These are phyloP conservation scores for Nixonia krombeini DNA, from an alignment of 1,140 invertebrate genomes.

Conservation along the genomic window DNA sequence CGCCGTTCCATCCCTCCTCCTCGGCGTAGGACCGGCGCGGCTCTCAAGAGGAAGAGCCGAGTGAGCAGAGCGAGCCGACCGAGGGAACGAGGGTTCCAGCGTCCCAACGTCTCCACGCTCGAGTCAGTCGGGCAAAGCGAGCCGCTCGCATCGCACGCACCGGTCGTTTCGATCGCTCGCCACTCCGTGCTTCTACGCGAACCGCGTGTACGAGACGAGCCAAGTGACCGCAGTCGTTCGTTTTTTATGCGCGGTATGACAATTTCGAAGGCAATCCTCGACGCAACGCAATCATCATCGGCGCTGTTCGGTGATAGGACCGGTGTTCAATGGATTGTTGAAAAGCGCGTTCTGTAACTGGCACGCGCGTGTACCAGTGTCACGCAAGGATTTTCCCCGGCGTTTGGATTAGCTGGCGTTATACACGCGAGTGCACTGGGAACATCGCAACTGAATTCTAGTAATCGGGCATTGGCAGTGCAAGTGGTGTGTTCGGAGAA, in stretches of 20 bases:
- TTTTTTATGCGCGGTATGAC: no score
- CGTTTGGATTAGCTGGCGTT: slow-evolving; percentile 29
- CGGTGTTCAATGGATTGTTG: slow-evolving; percentile 7
- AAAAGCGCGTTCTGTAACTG: no score
- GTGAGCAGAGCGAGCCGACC: slow-evolving; percentile 37
- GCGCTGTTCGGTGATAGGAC: slow-evolving; percentile 10
- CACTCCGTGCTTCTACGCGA: slow-evolving; percentile 24
- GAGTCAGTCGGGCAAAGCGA: slow-evolving; percentile 46
- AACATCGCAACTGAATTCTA: slow-evolving; percentile 21
- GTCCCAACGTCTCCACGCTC: slow-evolving; percentile 29
- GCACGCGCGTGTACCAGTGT: slow-evolving; percentile 12
- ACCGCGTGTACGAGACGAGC: no score
- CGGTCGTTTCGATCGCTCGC: slow-evolving; percentile 8
- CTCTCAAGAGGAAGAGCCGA: no score
- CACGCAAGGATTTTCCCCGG: slow-evolving; percentile 11
- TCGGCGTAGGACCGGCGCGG: slow-evolving; percentile 36
- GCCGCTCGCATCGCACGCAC: slow-evolving; percentile 32
- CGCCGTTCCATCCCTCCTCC: slow-evolving; percentile 43
- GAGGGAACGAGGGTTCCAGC: no score
- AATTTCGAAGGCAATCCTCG: no score
- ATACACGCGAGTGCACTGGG: slow-evolving; percentile 25
- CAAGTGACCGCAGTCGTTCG: no score
- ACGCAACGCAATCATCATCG: not conserved
- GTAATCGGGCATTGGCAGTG: slow-evolving; percentile 1
- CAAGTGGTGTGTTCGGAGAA: not conserved